Percentiles rank a stretch among this genome's conserved stretches.
Conservation (phyloP, 2,113 vertebrate species). For the Oophaga pumilio region DNA sequence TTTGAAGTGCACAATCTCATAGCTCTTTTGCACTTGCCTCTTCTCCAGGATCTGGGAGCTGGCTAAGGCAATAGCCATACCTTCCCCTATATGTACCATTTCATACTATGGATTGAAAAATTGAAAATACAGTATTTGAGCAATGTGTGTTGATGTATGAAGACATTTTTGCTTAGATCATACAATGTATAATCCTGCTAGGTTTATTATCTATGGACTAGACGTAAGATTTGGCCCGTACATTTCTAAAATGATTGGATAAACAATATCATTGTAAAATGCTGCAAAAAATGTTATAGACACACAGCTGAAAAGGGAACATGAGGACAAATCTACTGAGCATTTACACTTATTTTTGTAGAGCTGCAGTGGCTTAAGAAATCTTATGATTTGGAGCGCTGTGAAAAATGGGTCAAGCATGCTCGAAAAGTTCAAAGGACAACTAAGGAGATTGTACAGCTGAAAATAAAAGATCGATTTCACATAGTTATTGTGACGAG, state of each 20-base stretch:
- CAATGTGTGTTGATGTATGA: no score
- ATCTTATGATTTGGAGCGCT: slow-evolving; percentile 60
- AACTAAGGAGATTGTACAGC: slow-evolving; percentile 58
- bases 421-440: slow-evolving; percentile 60
- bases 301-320: slow-evolving; percentile 10
- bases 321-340: slow-evolving; percentile 39
- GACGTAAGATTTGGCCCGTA: background rate
- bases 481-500: slow-evolving; percentile 48
- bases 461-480: slow-evolving; percentile 62
- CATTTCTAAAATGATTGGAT: background rate
- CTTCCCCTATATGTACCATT: no score
- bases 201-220: background rate
- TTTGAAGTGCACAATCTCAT: no score
- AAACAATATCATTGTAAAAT: background rate
- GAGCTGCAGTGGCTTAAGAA: slow-evolving; percentile 58
- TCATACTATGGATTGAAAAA: no score
- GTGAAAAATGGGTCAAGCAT: slow-evolving; percentile 68
- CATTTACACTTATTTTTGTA: slow-evolving; percentile 52
- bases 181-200: background rate
- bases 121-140: no score
- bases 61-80: no score
- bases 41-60: no score
- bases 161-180: background rate
- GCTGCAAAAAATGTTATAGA: background rate
- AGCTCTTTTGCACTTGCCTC: no score